A percentile compares a stretch with the other conserved stretches of the same genome.
phyloP scores from a whole-genome alignment of 2,797 vertebrate genomes.

The Danio jaintianensis region DNA sequence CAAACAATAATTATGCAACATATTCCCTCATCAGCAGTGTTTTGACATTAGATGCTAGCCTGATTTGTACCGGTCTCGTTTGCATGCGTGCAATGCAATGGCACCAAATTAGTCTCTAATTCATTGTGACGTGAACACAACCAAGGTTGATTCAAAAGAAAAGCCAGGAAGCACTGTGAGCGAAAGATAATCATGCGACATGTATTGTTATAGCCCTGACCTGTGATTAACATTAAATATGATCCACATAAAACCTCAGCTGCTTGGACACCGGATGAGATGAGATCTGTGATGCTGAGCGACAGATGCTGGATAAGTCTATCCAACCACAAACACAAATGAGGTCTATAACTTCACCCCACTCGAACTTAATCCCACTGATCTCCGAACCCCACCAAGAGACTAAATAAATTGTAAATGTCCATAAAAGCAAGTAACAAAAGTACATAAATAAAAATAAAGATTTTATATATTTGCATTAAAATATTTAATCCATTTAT shows the following conservation, averaged over 20 bases:
- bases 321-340: constrained; percentile 20
- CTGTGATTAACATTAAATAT: constrained; percentile 41
- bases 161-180: constrained; percentile 28
- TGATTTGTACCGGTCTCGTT: constrained; percentile 4
- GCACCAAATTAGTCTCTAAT: constrained; percentile 8
- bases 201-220: constrained; percentile 33
- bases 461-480: too few species aligned
- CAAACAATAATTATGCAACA: constrained; percentile 21
- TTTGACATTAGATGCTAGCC: constrained; percentile 15
- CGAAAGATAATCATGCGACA: constrained; percentile 34
- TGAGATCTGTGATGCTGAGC: constrained; percentile 48
- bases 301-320: constrained; percentile 63
- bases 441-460: too few species aligned
- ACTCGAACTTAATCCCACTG: constrained; percentile 20
- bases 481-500: too few species aligned
- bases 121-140: constrained; percentile 13
- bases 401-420: too few species aligned
- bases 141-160: constrained; percentile 12
- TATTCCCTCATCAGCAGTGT: constrained; percentile 10
- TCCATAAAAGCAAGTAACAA: too few species aligned
- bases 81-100: constrained; percentile 19
- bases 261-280: constrained; percentile 40
- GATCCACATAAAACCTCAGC: constrained; percentile 45
- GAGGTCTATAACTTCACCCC: constrained; percentile 19
- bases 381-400: background rate